Percentiles rank a stretch among this genome's conserved stretches.
These are phyloP conservation scores for Tribolium madens DNA, from an alignment of 1,140 invertebrate genomes.

Conservation along the genomic window DNA sequence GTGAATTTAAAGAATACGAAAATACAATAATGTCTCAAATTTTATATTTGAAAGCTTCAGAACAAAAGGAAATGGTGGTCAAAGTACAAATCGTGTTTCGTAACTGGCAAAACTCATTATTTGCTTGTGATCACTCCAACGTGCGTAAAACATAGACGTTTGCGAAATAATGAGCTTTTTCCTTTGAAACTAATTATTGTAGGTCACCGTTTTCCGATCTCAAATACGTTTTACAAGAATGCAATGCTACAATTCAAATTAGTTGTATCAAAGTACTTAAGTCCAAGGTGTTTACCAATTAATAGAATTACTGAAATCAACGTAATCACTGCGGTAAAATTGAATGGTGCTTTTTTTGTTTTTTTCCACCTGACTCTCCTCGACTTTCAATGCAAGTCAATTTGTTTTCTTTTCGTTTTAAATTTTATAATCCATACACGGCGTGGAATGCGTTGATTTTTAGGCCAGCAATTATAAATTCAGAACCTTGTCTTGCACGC, in stretches of 20 bases:
- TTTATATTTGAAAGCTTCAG: background rate
- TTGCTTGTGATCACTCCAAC: too few species aligned
- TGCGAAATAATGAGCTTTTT: background rate
- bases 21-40: too few species aligned
- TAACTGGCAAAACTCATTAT: background rate
- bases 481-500: constrained; percentile 20
- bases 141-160: background rate
- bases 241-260: background rate
- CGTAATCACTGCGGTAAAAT: too few species aligned
- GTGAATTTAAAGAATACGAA: too few species aligned
- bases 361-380: background rate
- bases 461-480: constrained; percentile 39
- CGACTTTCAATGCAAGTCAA: constrained; percentile 9
- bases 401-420: constrained; percentile 18
- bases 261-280: background rate
- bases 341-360: background rate
- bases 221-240: background rate
- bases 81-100: background rate
- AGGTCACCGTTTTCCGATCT: background rate
- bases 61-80: background rate
- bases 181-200: background rate
- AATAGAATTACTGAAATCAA: background rate
- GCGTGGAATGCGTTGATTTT: constrained; percentile 31
- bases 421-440: constrained; percentile 28
- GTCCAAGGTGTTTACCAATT: background rate